Evolutionary conservation across 2,888 invertebrate genomes (phyloP), one percentile per base, ranked within the genome.

Genomic region (Dryadula phaetusa): DNA sequence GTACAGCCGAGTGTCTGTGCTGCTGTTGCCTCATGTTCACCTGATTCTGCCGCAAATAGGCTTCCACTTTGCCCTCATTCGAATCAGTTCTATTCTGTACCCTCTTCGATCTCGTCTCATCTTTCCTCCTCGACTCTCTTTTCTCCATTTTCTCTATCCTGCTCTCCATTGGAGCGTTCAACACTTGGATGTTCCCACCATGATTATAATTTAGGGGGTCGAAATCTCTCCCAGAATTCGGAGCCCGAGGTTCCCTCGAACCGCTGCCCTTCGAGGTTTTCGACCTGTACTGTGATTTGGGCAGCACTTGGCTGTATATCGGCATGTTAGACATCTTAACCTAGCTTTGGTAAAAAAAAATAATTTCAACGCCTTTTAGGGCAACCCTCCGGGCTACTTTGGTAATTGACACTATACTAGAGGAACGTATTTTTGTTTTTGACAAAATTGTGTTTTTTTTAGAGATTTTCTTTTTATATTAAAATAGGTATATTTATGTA

Each of bases 151-250:
- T 86, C 63, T 89, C 88, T 47, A 81, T 77, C 47, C 87, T 82
- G 12, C 79, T 81, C 70, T 88, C 81, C 52, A 79, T 47, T 65
- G 86, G 77, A 16, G 83, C 78, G 68, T 80, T 85, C 22, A 82
- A 69, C 18, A 83, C 63, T 64, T 83, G 82, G 44, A 93, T 92
- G 56, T 93, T 92, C 0, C 93, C 93, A 1, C 92, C 92, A 75
- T 90, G 87, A 87, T 96, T 79, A 90, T 95, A 77, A 92, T 96
- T 76, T 91, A 96, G 81, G 76, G 96, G 86, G 90, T 95, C 92
- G 78, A 96, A 82, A 88, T 96, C 79, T 69, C 95, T 94, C 0
- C 81, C 74, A 10, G 84, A 67, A 22, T 81, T 84, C 54, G 83
- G 82, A 46, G 79, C 70, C 63, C 79, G 74, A 63, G 71, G 6